Conservation (phyloP, 2,113 vertebrate species). For the Pseudopipra pipra region DNA sequence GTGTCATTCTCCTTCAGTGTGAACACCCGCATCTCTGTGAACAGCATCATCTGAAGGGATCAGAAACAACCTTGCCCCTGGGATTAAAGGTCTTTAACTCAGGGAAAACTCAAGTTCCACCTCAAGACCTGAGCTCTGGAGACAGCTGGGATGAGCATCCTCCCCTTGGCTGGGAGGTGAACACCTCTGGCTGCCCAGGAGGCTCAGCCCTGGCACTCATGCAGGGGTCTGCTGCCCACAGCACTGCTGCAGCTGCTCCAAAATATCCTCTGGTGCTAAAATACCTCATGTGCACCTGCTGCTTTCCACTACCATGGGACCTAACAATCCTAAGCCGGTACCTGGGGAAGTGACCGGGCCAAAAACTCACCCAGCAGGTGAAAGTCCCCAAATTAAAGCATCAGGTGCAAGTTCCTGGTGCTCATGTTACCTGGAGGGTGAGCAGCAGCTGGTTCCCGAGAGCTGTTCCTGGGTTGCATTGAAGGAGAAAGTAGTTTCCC, state of each 20-base stretch:
- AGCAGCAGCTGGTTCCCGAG: neutral
- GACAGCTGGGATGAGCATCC: neutral
- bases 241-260: neutral
- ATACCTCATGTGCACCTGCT: neutral
- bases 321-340: neutral
- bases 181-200: fast-evolving
- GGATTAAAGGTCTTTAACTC: neutral
- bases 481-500: conserved; percentile 51
- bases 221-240: neutral
- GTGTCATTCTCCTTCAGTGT: neutral
- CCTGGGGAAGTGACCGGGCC: neutral
- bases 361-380: neutral
- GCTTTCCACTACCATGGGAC: neutral
- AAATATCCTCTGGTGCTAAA: neutral
- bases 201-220: neutral
- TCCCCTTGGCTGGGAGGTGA: fast-evolving
- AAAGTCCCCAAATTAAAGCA: neutral
- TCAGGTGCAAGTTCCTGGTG: neutral
- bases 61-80: neutral
- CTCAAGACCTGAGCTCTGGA: neutral
- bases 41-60: fast-evolving
- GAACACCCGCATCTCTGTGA: neutral
- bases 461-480: neutral
- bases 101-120: neutral
- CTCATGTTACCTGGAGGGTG: fast-evolving